A percentile compares a stretch with the other conserved stretches of the same genome.
Conservation (phyloP, 2,113 vertebrate genomes). For the Nycticorax nycticorax region DNA sequence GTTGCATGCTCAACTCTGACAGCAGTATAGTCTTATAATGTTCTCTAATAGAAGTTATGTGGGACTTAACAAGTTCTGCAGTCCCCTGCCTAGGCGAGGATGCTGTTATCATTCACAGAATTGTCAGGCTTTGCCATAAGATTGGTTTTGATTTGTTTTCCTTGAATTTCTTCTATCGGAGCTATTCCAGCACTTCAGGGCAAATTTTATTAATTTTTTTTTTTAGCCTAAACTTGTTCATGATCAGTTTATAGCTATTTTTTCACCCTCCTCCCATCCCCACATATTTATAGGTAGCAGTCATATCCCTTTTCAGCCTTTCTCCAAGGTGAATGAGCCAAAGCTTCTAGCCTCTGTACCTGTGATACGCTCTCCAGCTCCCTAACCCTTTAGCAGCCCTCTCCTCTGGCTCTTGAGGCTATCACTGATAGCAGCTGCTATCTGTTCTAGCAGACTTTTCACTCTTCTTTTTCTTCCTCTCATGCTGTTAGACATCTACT, state of each 20-base stretch:
- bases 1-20: neutral
- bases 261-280: neutral
- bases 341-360: neutral
- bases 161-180: neutral
- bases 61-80: neutral
- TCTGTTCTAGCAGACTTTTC: neutral
- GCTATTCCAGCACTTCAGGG: neutral
- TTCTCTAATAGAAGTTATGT: neutral
- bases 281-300: neutral
- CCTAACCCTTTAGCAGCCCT: neutral
- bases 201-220: neutral
- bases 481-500: neutral
- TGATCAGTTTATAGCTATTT: neutral
- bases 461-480: neutral
- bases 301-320: neutral
- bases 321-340: neutral
- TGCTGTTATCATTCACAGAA: neutral
- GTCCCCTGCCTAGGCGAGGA: neutral
- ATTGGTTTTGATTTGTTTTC: neutral
- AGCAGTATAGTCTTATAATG: rapidly evolving
- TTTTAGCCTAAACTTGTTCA: neutral
- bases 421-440: neutral
- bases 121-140: neutral
- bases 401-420: neutral
- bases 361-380: neutral